Percentiles rank a stretch among this genome's conserved stretches.
Evolutionary conservation across 2,888 invertebrate genomes (phyloP).

Genomic region (Archips crataeganus): DNA sequence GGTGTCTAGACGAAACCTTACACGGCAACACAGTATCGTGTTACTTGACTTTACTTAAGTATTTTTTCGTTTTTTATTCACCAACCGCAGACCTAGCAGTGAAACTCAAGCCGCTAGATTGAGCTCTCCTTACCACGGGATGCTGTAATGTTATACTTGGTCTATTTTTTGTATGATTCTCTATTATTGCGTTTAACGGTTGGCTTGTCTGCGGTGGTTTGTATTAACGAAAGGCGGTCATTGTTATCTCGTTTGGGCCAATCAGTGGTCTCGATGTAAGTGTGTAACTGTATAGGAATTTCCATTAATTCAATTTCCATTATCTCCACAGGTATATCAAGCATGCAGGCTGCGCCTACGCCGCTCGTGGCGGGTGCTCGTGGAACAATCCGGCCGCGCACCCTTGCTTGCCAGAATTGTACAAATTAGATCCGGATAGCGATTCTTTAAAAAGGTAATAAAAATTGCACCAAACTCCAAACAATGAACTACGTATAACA

Average conservation of each 20-base stretch:
- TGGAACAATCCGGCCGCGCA: conserved; percentile 62
- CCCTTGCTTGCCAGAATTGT: conserved; percentile 49
- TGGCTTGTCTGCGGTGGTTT: conserved; percentile 22
- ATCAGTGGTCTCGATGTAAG: background rate
- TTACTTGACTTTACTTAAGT: conserved; percentile 58
- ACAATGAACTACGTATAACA: background rate
- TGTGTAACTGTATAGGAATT: conserved; percentile 24
- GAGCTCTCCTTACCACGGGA: conserved; percentile 72
- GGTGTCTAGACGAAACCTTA: conserved; percentile 76
- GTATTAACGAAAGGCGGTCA: conserved; percentile 14
- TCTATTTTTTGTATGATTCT: conserved; percentile 28
- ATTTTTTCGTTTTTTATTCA: conserved; percentile 64
- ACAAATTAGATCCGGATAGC: conserved; percentile 38
- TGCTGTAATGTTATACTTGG: conserved; percentile 56
- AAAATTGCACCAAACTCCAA: background rate
- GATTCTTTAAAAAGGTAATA: conserved; percentile 17
- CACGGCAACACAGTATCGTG: conserved; percentile 66
- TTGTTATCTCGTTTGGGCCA: conserved; percentile 20
- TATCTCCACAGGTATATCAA: conserved; percentile 53
- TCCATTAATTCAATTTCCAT: conserved; percentile 42
- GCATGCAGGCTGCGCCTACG: conserved; percentile 57
- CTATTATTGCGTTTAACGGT: conserved; percentile 40
- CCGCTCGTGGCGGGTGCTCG: conserved; percentile 52
- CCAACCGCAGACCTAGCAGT: conserved; percentile 71
- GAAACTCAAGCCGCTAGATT: conserved; percentile 67